Base-by-base conservation (phyloP, 30 jellyfish, hydroid and myxozoan species). In the Rhopilema esculentum region DNA sequence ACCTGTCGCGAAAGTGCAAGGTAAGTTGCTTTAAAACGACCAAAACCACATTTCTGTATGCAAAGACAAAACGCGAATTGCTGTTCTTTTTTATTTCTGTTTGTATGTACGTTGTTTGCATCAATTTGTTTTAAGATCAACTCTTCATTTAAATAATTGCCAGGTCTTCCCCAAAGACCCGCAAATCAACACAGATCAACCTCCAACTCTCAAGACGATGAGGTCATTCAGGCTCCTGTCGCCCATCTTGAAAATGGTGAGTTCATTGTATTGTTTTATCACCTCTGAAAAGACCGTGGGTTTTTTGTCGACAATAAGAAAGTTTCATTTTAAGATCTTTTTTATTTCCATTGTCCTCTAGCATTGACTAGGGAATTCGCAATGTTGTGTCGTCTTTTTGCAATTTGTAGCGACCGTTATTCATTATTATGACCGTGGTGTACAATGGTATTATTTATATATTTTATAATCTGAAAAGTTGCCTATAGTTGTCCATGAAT, bases 1-100 rank as follows among this genome's bases (percentile, higher is more conserved):
- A 31, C 88, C 94, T 1, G 71, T 64, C 0, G 94, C 94, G 33
- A 65, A 27, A 29, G n/a, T 72, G 0, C 87, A 73, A 61, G 81
- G 94, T 84, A 61, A 6, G 80, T 69, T 49, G 57, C 9, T 40
- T 40, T 12, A 12, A 12, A 40, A 6, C 57, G 57, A 6, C 12
- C 57, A 2, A 40, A 40, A 40, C 12, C 12, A 12, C 57, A n/a
- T n/a, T n/a, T n/a, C n/a, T n/a, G n/a, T n/a, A n/a, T n/a, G n/a
- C n/a, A n/a, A n/a, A n/a, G n/a, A n/a, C n/a, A n/a, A n/a, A n/a
- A n/a, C n/a, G n/a, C n/a, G n/a, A n/a, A n/a, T n/a, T n/a, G n/a
- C n/a, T n/a, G n/a, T n/a, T n/a, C n/a, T n/a, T n/a, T n/a, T n/a
- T n/a, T n/a, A n/a, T n/a, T n/a, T n/a, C n/a, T n/a, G n/a, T n/a